Conservation (phyloP, 2,113 vertebrate species). For the Anolis sagrei region DNA sequence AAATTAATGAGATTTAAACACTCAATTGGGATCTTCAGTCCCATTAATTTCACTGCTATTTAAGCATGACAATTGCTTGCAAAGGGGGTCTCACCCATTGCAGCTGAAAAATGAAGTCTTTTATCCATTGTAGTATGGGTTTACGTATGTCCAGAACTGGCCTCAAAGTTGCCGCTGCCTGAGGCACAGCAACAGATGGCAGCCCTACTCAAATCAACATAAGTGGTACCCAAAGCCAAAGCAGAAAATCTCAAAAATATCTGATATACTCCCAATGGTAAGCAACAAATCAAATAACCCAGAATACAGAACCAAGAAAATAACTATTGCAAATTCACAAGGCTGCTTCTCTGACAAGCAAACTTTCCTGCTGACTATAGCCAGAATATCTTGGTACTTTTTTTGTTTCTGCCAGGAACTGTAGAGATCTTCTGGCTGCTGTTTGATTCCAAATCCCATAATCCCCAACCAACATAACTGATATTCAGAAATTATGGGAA, state of each 20-base stretch:
- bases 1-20: slow-evolving; percentile 15
- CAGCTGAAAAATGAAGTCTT: neutral
- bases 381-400: too few species aligned
- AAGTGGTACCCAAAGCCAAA: neutral
- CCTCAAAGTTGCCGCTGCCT: neutral
- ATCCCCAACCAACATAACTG: too few species aligned
- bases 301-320: too few species aligned
- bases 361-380: too few species aligned
- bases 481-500: too few species aligned
- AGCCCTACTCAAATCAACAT: neutral
- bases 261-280: neutral
- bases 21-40: neutral
- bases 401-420: too few species aligned
- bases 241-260: neutral
- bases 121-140: neutral
- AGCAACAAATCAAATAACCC: too few species aligned
- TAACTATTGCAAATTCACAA: too few species aligned
- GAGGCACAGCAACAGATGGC: neutral
- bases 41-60: slow-evolving; percentile 9
- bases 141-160: neutral
- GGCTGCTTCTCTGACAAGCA: too few species aligned
- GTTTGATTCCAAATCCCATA: too few species aligned
- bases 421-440: too few species aligned
- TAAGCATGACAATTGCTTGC: neutral
- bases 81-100: neutral